Conservation (phyloP, 2,888 invertebrate genomes). For the Drosophila sordidula region DNA sequence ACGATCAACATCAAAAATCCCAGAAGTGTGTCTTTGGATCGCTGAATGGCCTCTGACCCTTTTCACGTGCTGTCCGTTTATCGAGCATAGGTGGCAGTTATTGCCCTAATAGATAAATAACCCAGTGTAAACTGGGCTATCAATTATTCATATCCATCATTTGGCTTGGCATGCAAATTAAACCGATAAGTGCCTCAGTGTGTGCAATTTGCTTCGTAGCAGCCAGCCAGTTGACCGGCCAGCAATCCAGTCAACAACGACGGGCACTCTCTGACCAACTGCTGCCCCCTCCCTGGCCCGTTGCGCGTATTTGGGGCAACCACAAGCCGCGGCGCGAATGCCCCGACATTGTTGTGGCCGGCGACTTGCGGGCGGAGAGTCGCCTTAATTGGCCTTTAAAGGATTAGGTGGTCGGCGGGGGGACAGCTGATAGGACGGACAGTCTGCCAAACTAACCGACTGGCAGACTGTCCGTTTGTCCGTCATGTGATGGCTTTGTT, state of each 20-base stretch:
- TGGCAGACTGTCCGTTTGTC: neutral
- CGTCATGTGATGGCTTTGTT: neutral
- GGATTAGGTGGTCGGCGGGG: constrained; percentile 9
- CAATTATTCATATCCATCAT: no score
- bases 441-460: neutral
- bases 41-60: no score
- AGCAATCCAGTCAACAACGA: neutral
- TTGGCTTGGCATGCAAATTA: no score
- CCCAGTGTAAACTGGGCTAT: no score
- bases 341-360: constrained; percentile 20
- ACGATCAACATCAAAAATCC: no score
- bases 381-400: constrained; percentile 42
- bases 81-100: no score
- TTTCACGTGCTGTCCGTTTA: no score
- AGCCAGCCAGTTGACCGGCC: no score
- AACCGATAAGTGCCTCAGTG: no score
- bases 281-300: constrained; percentile 2
- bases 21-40: no score
- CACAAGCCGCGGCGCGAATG: constrained; percentile 1
- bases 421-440: constrained; percentile 7
- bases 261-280: constrained; percentile 19
- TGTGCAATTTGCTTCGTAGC: no score
- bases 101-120: no score
- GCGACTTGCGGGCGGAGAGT: constrained; percentile 1
- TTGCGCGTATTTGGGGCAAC: neutral